A percentile compares a stretch with the other conserved stretches of the same genome.
Conservation (phyloP, 2,113 vertebrate genomes). For the Entomyzon cyanotis region DNA sequence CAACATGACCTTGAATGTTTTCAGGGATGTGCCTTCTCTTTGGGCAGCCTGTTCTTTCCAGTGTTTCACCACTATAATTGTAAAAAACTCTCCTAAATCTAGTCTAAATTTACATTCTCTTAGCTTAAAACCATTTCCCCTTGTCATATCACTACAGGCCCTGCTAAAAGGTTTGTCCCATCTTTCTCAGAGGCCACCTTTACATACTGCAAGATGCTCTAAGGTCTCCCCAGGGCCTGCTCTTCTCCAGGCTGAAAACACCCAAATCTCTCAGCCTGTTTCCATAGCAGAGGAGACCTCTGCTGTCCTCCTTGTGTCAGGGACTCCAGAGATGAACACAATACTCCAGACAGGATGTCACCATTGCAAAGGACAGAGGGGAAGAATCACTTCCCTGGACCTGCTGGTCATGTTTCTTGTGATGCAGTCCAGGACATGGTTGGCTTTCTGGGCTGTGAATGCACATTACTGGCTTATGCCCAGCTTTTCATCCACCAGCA, state of each 20-base stretch:
- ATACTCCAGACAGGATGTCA: neutral
- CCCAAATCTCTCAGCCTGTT: neutral
- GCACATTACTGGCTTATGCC: neutral
- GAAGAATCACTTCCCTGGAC: neutral
- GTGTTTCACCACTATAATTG: neutral
- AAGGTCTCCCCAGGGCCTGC: neutral
- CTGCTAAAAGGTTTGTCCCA: neutral
- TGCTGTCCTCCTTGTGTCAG: neutral
- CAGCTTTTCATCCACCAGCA: neutral
- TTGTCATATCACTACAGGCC: neutral
- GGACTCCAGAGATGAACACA: rapidly evolving
- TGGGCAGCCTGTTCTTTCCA: neutral
- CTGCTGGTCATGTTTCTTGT: neutral
- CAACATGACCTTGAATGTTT: neutral
- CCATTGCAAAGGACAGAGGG: neutral
- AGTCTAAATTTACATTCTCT: neutral
- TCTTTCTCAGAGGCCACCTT: neutral
- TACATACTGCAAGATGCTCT: neutral
- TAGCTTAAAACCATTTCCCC: neutral
- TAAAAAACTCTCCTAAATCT: neutral
- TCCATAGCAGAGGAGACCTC: neutral
- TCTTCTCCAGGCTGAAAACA: neutral
- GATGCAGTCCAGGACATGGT: rapidly evolving
- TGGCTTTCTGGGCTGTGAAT: neutral
- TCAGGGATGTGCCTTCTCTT: neutral